Conservation (phyloP, 2,113 vertebrate genomes). For the Dascyllus trimaculatus region DNA sequence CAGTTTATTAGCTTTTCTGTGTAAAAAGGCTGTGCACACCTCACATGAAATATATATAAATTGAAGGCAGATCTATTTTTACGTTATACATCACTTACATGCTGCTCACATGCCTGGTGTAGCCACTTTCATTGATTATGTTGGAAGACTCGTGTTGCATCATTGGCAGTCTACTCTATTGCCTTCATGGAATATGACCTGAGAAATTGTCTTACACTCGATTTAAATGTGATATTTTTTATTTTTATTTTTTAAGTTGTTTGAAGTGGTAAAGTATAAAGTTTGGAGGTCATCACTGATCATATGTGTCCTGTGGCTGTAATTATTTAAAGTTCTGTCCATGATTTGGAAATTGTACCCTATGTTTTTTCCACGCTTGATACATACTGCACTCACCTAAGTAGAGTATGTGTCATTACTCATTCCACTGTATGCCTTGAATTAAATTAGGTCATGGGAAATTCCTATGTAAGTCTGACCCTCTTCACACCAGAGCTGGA, state of each 20-base stretch:
- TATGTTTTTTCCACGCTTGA: background rate
- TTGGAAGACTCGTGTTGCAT: too few species aligned
- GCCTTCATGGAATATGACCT: background rate
- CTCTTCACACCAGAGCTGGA: background rate
- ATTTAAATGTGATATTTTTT: background rate
- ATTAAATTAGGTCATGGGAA: background rate
- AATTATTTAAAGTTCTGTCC: background rate
- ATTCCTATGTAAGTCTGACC: background rate
- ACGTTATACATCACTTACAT: too few species aligned
- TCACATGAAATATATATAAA: too few species aligned
- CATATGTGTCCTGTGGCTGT: conserved; percentile 13
- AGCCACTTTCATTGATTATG: too few species aligned
- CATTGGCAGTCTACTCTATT: too few species aligned
- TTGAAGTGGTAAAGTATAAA: too few species aligned
- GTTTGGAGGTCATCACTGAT: background rate
- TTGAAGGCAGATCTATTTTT: too few species aligned
- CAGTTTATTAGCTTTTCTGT: too few species aligned
- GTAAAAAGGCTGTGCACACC: too few species aligned
- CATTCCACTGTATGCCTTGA: background rate
- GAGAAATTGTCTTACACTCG: background rate
- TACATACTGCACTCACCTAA: background rate
- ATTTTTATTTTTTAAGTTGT: conserved; percentile 32
- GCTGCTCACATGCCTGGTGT: too few species aligned
- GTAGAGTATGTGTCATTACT: background rate
- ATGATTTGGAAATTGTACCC: conserved; percentile 13